A percentile compares a stretch with the other conserved stretches of the same genome.
phyloP scores from a whole-genome alignment of 2,888 invertebrate genomes.

The Catocala sponsa region DNA sequence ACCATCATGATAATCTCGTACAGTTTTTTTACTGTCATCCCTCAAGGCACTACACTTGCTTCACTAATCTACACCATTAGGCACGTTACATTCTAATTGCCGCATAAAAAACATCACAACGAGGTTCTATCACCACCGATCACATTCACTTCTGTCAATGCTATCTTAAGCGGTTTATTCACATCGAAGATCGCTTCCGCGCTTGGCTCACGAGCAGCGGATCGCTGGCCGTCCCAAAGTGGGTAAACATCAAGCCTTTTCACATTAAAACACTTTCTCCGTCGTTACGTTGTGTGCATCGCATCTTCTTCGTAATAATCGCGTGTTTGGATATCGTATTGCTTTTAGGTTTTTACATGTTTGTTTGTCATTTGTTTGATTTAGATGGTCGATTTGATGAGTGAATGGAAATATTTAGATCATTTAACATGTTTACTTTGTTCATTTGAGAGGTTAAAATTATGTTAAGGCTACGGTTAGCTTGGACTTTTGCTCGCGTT shows the following conservation, averaged over 20 bases:
- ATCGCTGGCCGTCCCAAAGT: constrained; percentile 43
- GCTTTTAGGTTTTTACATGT: constrained; percentile 14
- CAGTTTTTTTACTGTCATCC: too few relatives aligned
- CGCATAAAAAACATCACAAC: constrained; percentile 2
- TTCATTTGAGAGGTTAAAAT: too few relatives aligned
- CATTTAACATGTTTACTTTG: too few relatives aligned
- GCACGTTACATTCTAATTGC: constrained; percentile 2
- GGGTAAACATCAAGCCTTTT: constrained; percentile 58
- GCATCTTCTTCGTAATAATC: constrained; percentile 37
- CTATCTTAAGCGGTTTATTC: constrained; percentile 6
- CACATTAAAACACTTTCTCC: constrained; percentile 66
- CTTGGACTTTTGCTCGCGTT: too few relatives aligned
- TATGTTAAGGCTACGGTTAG: too few relatives aligned
- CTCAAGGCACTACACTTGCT: constrained; percentile 1
- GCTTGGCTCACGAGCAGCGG: constrained; percentile 20
- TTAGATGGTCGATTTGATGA: background rate
- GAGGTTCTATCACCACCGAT: background rate
- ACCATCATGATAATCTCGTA: too few relatives aligned
- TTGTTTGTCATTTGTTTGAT: background rate
- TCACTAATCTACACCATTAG: background rate
- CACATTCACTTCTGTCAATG: constrained; percentile 9
- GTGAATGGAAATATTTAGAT: too few relatives aligned
- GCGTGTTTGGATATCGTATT: constrained; percentile 28
- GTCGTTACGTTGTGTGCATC: constrained; percentile 36
- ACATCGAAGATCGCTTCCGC: constrained; percentile 31